Evolutionary conservation across 1,140 invertebrate species (phyloP).

Genomic region (Pseudomyrmex flavicornis): DNA sequence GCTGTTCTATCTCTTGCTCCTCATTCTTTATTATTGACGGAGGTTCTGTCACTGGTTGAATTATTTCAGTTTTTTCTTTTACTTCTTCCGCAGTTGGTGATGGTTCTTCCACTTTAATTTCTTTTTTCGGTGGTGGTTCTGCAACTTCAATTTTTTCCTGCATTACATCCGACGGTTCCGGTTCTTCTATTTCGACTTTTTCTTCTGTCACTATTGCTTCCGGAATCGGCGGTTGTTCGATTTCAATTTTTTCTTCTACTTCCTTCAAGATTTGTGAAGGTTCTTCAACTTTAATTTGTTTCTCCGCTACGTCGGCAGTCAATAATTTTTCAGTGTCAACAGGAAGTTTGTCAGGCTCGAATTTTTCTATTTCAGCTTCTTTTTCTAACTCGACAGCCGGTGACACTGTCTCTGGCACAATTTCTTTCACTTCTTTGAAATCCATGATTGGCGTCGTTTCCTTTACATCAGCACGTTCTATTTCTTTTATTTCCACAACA

Average conservation of each 20-base stretch:
- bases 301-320: not conserved
- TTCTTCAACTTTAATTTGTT: not conserved
- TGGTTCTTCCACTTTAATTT: not conserved
- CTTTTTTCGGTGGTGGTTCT: not conserved
- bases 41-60: not conserved
- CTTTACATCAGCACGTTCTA: not conserved
- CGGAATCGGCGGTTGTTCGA: not conserved
- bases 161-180: not conserved
- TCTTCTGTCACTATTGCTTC: not conserved
- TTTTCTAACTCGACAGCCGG: not conserved
- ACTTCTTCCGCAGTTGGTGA: not conserved
- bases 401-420: constrained; percentile 3
- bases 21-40: not conserved
- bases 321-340: constrained; percentile 15
- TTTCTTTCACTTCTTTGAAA: not conserved
- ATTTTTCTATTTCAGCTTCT: constrained; percentile 5
- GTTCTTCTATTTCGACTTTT: constrained; percentile 1
- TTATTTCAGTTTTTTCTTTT: constrained; percentile 10
- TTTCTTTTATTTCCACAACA: not conserved
- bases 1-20: not conserved
- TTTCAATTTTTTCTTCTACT: not conserved
- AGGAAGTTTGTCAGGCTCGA: not conserved
- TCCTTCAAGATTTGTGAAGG: not conserved
- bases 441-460: not conserved
- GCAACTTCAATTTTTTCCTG: constrained; percentile 6